Conservation (phyloP, 1,140 invertebrate genomes). For the Dendrolimus punctatus region DNA sequence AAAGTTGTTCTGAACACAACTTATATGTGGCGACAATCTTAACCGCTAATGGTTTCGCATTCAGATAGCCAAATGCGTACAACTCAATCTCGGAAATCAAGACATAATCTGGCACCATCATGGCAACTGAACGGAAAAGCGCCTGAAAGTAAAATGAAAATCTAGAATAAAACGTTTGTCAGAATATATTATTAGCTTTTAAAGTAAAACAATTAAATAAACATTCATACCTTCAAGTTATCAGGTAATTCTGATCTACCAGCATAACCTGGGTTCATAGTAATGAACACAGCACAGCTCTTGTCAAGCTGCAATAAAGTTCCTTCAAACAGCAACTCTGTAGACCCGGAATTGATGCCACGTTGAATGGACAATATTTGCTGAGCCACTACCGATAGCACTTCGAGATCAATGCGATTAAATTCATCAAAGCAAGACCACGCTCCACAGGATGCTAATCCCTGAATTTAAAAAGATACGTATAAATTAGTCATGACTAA, state of each 20-base stretch:
- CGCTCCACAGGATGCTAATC: slow-evolving; percentile 93
- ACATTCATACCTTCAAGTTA: slow-evolving; percentile 85
- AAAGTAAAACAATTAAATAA: background rate
- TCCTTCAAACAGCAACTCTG: slow-evolving; percentile 90
- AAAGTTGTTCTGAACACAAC: slow-evolving; percentile 95
- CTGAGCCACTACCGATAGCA: slow-evolving; percentile 93
- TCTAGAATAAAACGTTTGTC: background rate
- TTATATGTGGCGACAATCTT: slow-evolving; percentile 97
- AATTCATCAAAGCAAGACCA: slow-evolving; percentile 99
- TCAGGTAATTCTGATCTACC: slow-evolving; percentile 93
- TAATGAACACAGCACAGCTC: slow-evolving; percentile 96
- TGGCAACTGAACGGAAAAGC: slow-evolving; percentile 94
- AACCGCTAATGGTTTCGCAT: slow-evolving; percentile 88
- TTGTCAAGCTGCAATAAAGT: slow-evolving; percentile 89
- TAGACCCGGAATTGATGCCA: slow-evolving; percentile 83
- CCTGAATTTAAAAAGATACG: slow-evolving; percentile 62
- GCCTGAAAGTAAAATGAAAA: slow-evolving; percentile 71
- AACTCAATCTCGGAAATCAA: slow-evolving; percentile 95
- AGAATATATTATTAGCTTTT: background rate
- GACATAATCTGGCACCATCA: slow-evolving; percentile 98
- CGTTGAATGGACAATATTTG: slow-evolving; percentile 88
- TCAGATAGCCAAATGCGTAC: slow-evolving; percentile 94
- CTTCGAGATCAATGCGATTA: slow-evolving; percentile 87
- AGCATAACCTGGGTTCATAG: slow-evolving; percentile 97
- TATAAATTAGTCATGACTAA: background rate